phyloP scores from a whole-genome alignment of 1,140 invertebrate species.

The Eurosta solidaginis region DNA sequence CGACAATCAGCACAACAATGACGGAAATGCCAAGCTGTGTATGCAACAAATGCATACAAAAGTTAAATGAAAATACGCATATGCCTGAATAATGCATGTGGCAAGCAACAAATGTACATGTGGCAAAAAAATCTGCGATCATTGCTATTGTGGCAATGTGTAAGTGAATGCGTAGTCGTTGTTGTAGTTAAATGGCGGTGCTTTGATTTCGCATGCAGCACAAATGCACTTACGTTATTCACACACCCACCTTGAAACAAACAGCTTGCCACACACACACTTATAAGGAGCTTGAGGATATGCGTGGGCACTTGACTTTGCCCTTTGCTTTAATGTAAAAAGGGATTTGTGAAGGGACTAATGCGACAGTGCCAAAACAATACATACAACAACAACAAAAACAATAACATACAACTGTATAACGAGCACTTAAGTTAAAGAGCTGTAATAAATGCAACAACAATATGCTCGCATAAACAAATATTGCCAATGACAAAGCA shows the following conservation, averaged over 20 bases:
- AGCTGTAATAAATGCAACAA: background rate
- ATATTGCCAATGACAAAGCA: background rate
- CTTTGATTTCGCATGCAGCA: conserved; percentile 26
- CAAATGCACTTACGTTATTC: conserved; percentile 6
- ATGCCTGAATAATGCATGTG: background rate
- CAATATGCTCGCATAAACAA: background rate
- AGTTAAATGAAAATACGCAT: background rate
- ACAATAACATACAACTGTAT: conserved; percentile 10
- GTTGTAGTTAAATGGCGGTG: conserved; percentile 17
- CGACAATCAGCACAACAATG: background rate
- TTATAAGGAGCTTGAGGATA: background rate
- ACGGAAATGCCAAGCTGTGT: background rate
- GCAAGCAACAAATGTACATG: conserved; percentile 5
- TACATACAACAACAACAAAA: background rate
- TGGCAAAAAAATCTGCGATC: background rate
- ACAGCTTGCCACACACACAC: background rate
- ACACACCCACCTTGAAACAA: background rate
- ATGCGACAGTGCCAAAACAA: background rate
- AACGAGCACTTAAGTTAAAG: conserved; percentile 27
- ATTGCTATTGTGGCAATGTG: background rate
- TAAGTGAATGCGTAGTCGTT: background rate
- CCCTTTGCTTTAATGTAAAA: background rate
- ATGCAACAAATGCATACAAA: background rate
- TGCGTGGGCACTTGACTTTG: conserved; percentile 4
- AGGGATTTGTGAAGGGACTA: background rate